A percentile compares a stretch with the other conserved stretches of the same genome.
phyloP scores from a whole-genome alignment of 1,140 invertebrate genomes.

The Dufourea novaeangliae region DNA sequence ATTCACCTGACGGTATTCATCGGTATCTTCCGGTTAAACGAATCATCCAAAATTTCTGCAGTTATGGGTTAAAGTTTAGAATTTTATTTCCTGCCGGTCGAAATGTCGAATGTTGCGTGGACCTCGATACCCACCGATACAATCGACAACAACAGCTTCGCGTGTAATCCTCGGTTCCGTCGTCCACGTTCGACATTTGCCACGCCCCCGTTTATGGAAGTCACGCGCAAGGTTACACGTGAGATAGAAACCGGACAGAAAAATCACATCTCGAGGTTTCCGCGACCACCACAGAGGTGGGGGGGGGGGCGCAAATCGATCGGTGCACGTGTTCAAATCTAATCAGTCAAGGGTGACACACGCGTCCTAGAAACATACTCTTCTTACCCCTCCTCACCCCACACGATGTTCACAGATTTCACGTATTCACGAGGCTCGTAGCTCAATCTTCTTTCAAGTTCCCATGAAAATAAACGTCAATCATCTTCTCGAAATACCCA shows the following conservation, averaged over 20 bases:
- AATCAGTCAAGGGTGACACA: conserved; percentile 60
- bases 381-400: not conserved
- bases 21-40: too few relatives aligned
- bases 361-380: conserved; percentile 32
- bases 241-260: not conserved
- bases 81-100: too few relatives aligned
- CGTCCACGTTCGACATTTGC: not conserved
- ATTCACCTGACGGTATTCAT: too few relatives aligned
- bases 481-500: not conserved
- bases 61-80: too few relatives aligned
- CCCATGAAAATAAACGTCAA: not conserved
- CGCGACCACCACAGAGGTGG: too few relatives aligned
- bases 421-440: not conserved
- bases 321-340: conserved; percentile 57
- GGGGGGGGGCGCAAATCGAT: conserved; percentile 47
- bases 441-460: not conserved
- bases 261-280: conserved; percentile 39
- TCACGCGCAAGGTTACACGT: not conserved
- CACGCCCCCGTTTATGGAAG: not conserved
- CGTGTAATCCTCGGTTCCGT: not conserved
- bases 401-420: conserved; percentile 8
- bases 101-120: too few relatives aligned
- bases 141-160: too few relatives aligned
- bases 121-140: too few relatives aligned
- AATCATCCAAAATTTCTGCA: too few relatives aligned